Evolutionary conservation across 2,888 invertebrate genomes (phyloP), one percentile per base, ranked within the genome.

Genomic region (Acronicta aceris): DNA sequence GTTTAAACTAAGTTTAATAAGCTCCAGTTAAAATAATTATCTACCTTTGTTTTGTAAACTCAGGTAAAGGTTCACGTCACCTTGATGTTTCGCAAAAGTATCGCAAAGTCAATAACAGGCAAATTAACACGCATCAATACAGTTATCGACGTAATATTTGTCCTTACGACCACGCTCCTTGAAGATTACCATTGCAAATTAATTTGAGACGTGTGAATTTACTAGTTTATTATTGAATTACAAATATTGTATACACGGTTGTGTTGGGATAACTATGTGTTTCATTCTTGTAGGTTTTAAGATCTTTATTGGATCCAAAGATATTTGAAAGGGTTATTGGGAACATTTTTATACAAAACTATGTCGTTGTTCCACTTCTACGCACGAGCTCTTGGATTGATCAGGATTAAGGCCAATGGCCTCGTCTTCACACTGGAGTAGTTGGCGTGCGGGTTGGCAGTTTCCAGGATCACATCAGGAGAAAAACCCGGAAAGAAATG

Each of bases 101-200:
- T 52, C 6, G 40, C 43, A 5, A 41, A 25, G 51, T 45, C 30
- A 49, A 70, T 57, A 64, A 64, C 57, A 57, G 57, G 17, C 17
- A 27, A 53, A 36, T 27, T 5, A 52, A 43, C 16, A 50, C 53
- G 33, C 56, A 50, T 46, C 46, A 54, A 50, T 43, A 40, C 30
- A 30, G 27, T 58, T 47, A 71, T 54, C 57, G 40, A 16, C 6
- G n/a, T 5, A 41, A 21, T 25, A 52, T 41, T 27, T 48, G 38
- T 27, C 41, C 43, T 54, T 47, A 65, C 9, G 9, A 65, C 53
- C 40, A 58, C 40, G 21, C 38, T 50, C 53, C 71, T 65, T 50
- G 53, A 65, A 9, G 25, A 58, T 71, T 51, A 58, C 30, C 57
- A 71, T 30, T 65, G 57, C 50, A 71, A 65, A 68, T 68, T 53